Base-by-base conservation (phyloP, 2,113 vertebrate genomes). In the Jacana jacana region DNA sequence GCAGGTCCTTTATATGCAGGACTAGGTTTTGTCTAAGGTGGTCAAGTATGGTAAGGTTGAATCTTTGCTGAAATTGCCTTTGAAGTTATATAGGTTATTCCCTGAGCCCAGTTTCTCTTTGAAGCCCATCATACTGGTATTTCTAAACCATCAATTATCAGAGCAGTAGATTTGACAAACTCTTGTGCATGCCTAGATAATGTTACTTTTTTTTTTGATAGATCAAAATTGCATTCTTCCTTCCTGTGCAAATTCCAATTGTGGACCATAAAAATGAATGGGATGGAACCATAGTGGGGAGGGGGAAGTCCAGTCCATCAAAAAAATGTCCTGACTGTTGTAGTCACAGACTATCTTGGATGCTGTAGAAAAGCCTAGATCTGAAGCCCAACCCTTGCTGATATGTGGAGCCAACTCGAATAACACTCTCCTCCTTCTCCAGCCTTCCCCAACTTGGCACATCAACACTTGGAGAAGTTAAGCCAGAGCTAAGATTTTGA, bases 221-320 rank as follows among this genome's bases (percentile, higher is more conserved):
- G 11, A n/a, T n/a, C 11, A 60, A 72, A 78, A 35, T 69, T 55
- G 17, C 1, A 1, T 82, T 58, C 37, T 68, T 11, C 16, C 25
- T 82, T 79, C 48, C 51, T 80, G 8, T 61, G 40, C 17, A 71
- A 71, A 68, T 88, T 68, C 42, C 12, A 17, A 57, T 68, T 77
- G 48, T 42, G 48, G 23, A 76, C 25, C 30, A 18, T 61, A 77
- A 70, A 79, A 89, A 83, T 57, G 8, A 80, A 79, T 52, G 55
- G 17, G 13, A 12, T 75, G 28, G 17, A 16, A 52, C 7, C 11
- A 6, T 16, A 3, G 20, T 5, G 5, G 1, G 4, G 9, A 11
- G 13, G 11, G 16, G 37, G 4, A 28, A 31, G 31, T 10, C 16
- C 37, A n/a, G 9, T 79, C 77, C 18, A 13, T 66, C 20, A 24